phyloP scores from a whole-genome alignment of 2,888 invertebrate species.

The Apamea epomidion region DNA sequence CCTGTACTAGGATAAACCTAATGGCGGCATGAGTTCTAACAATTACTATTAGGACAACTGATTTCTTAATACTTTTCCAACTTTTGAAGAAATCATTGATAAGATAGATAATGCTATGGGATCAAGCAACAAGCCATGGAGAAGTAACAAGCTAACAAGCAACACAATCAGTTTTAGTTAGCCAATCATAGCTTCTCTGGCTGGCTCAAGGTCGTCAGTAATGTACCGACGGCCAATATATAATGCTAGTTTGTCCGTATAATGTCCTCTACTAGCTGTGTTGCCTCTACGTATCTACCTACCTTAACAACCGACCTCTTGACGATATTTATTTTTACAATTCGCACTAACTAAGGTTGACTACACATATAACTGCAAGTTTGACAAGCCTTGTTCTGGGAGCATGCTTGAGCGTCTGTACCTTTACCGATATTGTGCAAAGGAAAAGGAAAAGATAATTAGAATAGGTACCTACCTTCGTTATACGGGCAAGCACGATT shows the following conservation, averaged over 20 bases:
- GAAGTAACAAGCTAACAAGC: background rate
- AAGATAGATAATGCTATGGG: background rate
- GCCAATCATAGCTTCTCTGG: constrained; percentile 4
- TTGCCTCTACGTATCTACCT: constrained; percentile 19
- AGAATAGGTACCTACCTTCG: no score
- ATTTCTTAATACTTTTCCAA: no score
- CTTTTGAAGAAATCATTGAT: background rate
- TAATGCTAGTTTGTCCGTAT: constrained; percentile 9
- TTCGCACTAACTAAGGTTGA: background rate
- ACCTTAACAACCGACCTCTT: constrained; percentile 19
- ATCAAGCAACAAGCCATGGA: background rate
- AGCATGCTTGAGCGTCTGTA: background rate
- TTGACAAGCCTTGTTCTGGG: background rate
- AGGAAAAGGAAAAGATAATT: no score
- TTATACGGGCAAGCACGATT: background rate
- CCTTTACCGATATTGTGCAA: background rate
- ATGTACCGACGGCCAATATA: constrained; percentile 1
- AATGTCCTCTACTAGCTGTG: constrained; percentile 10
- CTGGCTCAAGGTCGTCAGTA: constrained; percentile 30
- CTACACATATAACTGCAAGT: background rate
- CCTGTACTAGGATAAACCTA: no score
- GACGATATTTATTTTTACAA: constrained; percentile 7
- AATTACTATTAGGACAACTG: no score
- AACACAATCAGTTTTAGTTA: background rate
- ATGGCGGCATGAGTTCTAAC: no score